Evolutionary conservation across 2,113 vertebrate species (phyloP).

Genomic region (Jaculus jaculus): DNA sequence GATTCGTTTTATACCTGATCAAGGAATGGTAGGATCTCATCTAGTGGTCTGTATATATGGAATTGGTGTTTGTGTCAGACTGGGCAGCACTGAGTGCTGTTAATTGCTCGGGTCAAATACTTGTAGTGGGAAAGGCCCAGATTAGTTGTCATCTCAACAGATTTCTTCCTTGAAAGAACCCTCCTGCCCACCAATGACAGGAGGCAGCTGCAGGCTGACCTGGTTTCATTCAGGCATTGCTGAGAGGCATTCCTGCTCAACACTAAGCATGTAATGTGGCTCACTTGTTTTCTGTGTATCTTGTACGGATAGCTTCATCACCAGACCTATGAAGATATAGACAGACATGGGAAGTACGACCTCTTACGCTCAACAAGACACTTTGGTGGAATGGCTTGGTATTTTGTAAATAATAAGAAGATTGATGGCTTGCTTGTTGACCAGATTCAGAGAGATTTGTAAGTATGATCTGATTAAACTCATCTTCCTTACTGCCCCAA

Average conservation of each 20-base stretch:
- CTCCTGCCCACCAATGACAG: not conserved
- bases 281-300: not conserved
- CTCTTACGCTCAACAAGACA: constrained; percentile 93
- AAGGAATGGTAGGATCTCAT: not conserved
- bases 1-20: not conserved
- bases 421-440: constrained; percentile 93
- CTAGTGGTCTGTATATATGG: not conserved
- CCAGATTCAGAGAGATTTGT: constrained; percentile 95
- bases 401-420: constrained; percentile 88
- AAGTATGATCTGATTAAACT: constrained; percentile 78
- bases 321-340: constrained; percentile 91
- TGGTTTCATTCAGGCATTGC: not conserved
- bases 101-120: not conserved
- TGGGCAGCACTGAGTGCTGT: not conserved
- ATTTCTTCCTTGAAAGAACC: not conserved
- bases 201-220: not conserved
- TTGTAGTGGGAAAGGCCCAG: not conserved
- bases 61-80: not conserved
- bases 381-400: constrained; percentile 96
- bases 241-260: not conserved
- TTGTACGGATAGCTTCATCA: constrained; percentile 87
- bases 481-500: not conserved
- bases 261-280: not conserved
- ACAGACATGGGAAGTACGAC: constrained; percentile 90
- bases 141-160: not conserved